Percentiles rank a stretch among this genome's conserved stretches.
Conservation (phyloP, 2,113 vertebrate genomes). For the Clinocottus analis region DNA sequence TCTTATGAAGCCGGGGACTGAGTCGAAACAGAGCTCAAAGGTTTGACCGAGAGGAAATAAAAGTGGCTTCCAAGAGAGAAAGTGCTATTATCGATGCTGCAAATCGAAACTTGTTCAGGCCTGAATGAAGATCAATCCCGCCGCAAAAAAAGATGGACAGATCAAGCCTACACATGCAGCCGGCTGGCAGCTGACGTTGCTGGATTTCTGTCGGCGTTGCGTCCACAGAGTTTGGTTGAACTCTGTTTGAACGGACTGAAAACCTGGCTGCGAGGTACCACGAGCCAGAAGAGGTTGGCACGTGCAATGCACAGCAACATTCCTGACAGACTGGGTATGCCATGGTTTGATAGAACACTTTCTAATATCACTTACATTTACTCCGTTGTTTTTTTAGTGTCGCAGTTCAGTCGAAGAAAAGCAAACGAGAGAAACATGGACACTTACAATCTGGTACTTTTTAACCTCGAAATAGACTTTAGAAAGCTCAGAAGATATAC, state of each 20-base stretch:
- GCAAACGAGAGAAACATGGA: not conserved
- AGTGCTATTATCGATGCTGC: not conserved
- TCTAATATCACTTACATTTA: not conserved
- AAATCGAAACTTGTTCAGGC: not conserved
- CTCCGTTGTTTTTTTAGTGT: not conserved
- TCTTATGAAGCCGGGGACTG: not conserved
- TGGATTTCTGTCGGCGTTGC: not conserved
- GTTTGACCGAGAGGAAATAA: not conserved
- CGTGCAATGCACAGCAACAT: not conserved
- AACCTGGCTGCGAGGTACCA: not conserved
- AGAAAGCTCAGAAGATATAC: not conserved
- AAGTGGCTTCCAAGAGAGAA: not conserved
- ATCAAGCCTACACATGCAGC: not conserved
- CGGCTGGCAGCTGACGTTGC: not conserved
- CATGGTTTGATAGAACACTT: not conserved
- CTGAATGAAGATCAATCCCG: not conserved
- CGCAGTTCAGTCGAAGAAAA: not conserved
- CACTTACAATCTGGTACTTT: not conserved
- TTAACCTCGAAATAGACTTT: not conserved
- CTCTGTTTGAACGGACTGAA: too few species aligned
- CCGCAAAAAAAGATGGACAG: not conserved
- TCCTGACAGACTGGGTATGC: not conserved
- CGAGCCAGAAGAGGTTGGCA: slow-evolving; percentile 1
- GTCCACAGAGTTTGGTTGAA: not conserved
- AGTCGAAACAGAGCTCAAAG: not conserved